These are phyloP conservation scores for Eilema sororculum DNA, from an alignment of 2,888 invertebrate species.

Conservation along the genomic window DNA sequence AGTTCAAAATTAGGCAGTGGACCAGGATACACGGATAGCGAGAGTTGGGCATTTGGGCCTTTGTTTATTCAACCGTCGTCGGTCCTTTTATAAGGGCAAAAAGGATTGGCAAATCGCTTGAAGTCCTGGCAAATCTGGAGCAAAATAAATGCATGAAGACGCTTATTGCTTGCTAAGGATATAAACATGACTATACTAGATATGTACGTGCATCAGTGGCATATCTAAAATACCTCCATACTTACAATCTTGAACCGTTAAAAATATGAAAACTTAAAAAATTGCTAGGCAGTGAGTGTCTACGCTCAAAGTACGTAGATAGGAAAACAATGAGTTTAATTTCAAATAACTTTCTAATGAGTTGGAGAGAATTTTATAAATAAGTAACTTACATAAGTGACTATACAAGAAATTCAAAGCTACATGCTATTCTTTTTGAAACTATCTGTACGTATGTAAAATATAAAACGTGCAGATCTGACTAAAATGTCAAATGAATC, in stretches of 20 bases:
- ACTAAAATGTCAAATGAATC: not conserved
- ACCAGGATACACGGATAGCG: not conserved
- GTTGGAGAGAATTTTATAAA: not conserved
- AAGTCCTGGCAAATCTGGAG: not conserved
- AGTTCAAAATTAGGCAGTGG: constrained; percentile 12
- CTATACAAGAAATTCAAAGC: not conserved
- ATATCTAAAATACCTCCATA: too few species aligned
- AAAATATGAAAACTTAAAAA: too few species aligned
- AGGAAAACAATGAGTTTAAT: not conserved
- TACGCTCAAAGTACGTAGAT: too few species aligned
- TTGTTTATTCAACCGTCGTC: constrained; percentile 7
- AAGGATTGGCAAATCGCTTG: not conserved
- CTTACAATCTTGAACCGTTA: too few species aligned
- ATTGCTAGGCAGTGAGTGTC: too few species aligned
- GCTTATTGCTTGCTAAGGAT: too few species aligned
- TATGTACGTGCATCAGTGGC: too few species aligned
- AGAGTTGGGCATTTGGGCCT: constrained; percentile 8
- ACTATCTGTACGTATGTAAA: not conserved
- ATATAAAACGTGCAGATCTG: not conserved
- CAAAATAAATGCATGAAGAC: too few species aligned
- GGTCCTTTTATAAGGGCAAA: not conserved
- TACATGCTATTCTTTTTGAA: too few species aligned
- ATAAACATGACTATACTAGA: too few species aligned
- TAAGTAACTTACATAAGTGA: not conserved
- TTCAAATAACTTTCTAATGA: not conserved